phyloP scores from a whole-genome alignment of 2,888 invertebrate species.

The Hydrotaea cyrtoneurina region DNA sequence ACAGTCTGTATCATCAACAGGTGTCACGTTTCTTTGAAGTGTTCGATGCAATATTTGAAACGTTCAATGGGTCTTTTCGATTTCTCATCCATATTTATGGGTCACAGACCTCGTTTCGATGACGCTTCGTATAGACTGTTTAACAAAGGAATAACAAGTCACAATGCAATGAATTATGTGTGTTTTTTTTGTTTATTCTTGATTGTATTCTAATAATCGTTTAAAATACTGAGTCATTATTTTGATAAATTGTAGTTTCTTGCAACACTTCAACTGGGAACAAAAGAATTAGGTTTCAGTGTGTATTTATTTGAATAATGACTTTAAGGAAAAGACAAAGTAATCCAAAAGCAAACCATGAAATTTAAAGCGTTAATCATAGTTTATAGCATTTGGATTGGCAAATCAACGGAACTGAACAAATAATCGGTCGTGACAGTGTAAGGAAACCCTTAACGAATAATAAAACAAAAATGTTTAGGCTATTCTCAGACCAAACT shows the following conservation, averaged over 20 bases:
- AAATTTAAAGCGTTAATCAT: not conserved
- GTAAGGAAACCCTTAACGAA: too few relatives aligned
- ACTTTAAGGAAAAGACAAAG: not conserved
- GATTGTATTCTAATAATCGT: not conserved
- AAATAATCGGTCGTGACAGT: too few relatives aligned
- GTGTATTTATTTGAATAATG: not conserved
- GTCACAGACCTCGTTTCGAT: conserved; percentile 47
- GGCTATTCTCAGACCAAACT: too few relatives aligned
- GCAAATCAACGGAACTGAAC: too few relatives aligned
- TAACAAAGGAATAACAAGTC: not conserved
- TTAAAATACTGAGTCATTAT: conserved; percentile 38
- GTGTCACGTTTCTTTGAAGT: conserved; percentile 34
- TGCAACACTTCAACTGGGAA: conserved; percentile 26
- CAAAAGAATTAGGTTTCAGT: conserved; percentile 35
- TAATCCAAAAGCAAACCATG: not conserved
- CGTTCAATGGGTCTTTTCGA: not conserved
- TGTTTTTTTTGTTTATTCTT: not conserved
- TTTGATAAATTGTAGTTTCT: conserved; percentile 12
- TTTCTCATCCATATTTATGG: conserved; percentile 23
- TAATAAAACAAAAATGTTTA: too few relatives aligned
- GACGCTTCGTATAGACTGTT: conserved; percentile 1
- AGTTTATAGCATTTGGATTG: too few relatives aligned
- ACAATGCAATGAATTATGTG: not conserved
- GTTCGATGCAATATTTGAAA: conserved; percentile 1
- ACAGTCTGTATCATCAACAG: not conserved